Conservation (phyloP, 2,113 vertebrate species). For the Varanus komodoensis region DNA sequence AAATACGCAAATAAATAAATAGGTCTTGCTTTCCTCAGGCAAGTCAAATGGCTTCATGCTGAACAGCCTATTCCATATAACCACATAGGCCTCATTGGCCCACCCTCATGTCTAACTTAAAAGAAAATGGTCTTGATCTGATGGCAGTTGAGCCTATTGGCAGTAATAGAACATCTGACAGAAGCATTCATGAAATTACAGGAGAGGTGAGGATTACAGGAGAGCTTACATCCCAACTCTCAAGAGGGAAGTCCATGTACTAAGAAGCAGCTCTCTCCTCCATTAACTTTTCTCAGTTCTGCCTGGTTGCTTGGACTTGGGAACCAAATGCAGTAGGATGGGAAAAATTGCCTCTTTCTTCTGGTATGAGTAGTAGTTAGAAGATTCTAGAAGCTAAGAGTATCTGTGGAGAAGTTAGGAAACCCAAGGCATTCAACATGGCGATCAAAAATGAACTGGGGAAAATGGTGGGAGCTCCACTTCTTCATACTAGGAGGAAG, state of each 20-base stretch:
- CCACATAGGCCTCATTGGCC: neutral
- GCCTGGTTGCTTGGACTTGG: neutral
- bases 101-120: neutral
- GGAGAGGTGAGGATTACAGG: too few species aligned
- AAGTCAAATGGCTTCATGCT: neutral
- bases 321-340: neutral
- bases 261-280: neutral
- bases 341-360: neutral
- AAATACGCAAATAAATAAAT: too few species aligned
- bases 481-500: too few species aligned
- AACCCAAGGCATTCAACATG: too few species aligned
- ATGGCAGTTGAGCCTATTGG: neutral
- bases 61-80: neutral
- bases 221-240: neutral
- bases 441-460: too few species aligned
- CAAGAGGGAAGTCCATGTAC: neutral
- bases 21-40: neutral
- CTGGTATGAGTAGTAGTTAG: too few species aligned
- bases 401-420: too few species aligned
- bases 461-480: too few species aligned
- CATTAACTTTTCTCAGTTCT: neutral
- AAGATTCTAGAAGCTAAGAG: too few species aligned
- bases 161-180: neutral
- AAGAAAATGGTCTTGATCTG: neutral
- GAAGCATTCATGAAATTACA: neutral